Percentiles rank a stretch among this genome's conserved stretches.
Evolutionary conservation across 2,888 invertebrate genomes (phyloP).

Genomic region (Morinoia aosen): DNA sequence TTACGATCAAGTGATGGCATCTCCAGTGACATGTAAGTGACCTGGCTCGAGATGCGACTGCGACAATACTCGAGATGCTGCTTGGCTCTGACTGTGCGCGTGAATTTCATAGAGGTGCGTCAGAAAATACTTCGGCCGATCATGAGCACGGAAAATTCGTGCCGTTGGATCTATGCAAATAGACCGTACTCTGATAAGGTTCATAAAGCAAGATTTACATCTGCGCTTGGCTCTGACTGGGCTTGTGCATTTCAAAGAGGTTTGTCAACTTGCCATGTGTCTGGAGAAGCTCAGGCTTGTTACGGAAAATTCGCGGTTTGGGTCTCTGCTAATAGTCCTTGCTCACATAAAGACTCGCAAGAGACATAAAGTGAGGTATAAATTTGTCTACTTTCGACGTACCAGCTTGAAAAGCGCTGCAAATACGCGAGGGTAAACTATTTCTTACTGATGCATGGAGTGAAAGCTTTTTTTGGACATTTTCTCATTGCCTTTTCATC

Average conservation of each 20-base stretch:
- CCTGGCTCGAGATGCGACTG: neutral
- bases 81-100: neutral
- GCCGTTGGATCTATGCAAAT: too few relatives aligned
- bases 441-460: neutral
- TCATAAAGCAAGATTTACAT: too few relatives aligned
- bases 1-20: too few relatives aligned
- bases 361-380: too few relatives aligned
- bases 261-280: neutral
- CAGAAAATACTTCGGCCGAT: too few relatives aligned
- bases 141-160: too few relatives aligned
- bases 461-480: neutral
- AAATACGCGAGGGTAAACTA: neutral
- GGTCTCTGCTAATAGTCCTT: too few relatives aligned
- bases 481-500: neutral
- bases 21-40: too few relatives aligned
- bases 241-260: neutral
- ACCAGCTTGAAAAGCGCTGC: neutral
- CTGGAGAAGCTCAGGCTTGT: too few relatives aligned
- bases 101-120: neutral
- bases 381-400: neutral
- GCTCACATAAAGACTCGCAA: too few relatives aligned
- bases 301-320: too few relatives aligned
- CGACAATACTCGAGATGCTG: neutral
- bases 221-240: neutral
- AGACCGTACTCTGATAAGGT: too few relatives aligned